phyloP scores from a whole-genome alignment of 2,113 vertebrate species.

The Notarius quadriscutis region DNA sequence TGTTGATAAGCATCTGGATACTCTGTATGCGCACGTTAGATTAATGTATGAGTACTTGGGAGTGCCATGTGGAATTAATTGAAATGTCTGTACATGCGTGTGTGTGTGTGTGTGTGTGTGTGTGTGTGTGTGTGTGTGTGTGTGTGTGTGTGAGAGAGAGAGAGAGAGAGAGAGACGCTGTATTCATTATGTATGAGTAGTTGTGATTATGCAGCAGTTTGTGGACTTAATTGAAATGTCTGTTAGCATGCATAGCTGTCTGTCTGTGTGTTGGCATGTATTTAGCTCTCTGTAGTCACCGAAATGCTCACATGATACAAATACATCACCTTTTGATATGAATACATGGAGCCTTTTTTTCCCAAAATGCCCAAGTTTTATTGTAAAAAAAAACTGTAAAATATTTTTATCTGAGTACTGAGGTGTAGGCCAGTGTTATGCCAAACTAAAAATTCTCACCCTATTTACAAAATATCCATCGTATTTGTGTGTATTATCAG shows the following conservation, averaged over 20 bases:
- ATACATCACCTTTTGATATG: not conserved
- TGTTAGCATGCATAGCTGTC: not conserved
- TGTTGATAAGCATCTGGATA: not conserved
- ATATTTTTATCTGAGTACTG: too few species aligned
- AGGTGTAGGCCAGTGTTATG: not conserved
- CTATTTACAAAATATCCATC: too few species aligned
- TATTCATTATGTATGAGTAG: not conserved
- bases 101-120: slow-evolving; percentile 9
- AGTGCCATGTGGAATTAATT: not conserved
- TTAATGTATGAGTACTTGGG: not conserved
- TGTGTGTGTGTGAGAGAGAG: too few species aligned
- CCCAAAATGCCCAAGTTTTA: not conserved
- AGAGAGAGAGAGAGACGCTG: not conserved
- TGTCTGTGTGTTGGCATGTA: not conserved
- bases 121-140: too few species aligned
- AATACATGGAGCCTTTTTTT: not conserved
- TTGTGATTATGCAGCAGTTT: slow-evolving; percentile 39
- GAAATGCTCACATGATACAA: not conserved
- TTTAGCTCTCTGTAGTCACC: not conserved
- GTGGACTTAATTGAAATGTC: slow-evolving; percentile 9
- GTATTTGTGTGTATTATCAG: too few species aligned
- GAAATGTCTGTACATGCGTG: not conserved
- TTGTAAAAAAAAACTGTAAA: too few species aligned
- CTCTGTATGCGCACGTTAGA: not conserved
- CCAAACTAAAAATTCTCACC: not conserved